These are phyloP conservation scores for Nixonia krombeini DNA, from an alignment of 1,140 invertebrate species.

Conservation along the genomic window DNA sequence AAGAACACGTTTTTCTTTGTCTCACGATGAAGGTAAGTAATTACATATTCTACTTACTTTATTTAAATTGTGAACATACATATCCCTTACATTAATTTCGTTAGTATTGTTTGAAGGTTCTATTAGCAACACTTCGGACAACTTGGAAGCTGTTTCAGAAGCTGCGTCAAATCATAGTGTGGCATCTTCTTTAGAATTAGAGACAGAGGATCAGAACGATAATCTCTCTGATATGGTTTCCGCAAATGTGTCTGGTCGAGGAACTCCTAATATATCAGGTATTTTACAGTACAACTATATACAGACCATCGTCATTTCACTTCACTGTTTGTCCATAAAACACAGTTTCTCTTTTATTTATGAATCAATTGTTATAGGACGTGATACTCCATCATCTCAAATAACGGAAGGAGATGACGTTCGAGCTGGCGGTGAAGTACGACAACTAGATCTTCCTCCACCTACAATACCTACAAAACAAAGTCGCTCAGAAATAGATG, in stretches of 20 bases:
- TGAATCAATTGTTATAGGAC: constrained; percentile 75
- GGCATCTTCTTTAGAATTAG: constrained; percentile 89
- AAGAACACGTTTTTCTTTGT: constrained; percentile 84
- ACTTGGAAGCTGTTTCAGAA: constrained; percentile 94
- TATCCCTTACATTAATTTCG: constrained; percentile 8
- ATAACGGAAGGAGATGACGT: constrained; percentile 85
- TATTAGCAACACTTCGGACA: constrained; percentile 91
- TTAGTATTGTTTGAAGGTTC: constrained; percentile 74
- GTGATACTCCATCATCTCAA: constrained; percentile 95
- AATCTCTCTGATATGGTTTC: constrained; percentile 96
- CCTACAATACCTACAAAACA: constrained; percentile 81
- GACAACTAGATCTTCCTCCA: constrained; percentile 72
- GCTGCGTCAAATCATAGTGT: constrained; percentile 95
- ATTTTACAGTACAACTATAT: too few species aligned
- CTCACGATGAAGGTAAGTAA: constrained; percentile 84
- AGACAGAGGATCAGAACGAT: constrained; percentile 91
- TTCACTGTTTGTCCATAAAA: too few species aligned
- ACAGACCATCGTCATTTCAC: too few species aligned
- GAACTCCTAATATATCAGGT: constrained; percentile 92
- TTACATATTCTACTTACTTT: constrained; percentile 4
- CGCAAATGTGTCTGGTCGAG: constrained; percentile 89
- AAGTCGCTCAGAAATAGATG: constrained; percentile 92
- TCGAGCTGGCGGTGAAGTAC: constrained; percentile 65
- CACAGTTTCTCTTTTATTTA: too few species aligned
- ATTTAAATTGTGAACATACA: too few species aligned